Evolutionary conservation across 2,888 invertebrate genomes (phyloP), one percentile per base, ranked within the genome.

Genomic region (Lochmaea capreae): DNA sequence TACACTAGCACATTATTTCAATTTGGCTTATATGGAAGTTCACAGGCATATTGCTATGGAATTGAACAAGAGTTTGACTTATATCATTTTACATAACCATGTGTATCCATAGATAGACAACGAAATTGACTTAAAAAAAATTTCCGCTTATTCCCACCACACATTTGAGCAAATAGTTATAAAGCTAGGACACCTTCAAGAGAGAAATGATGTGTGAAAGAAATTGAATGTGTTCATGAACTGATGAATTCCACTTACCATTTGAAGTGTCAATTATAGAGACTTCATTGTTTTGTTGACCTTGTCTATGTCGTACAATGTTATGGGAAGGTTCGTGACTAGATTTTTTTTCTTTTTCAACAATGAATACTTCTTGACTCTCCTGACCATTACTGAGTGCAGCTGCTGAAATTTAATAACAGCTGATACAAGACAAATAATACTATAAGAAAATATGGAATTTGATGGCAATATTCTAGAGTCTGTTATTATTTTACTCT

Each of bases 401-500:
- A 59, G 33, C 59, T n/a, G 14, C 62, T 62, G 22, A 18, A 61
- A 61, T 61, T 61, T 61, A 61, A 61, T 18, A 61, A 61, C 18
- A 58, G 22, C 58, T 22, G 22, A 22, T 33, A 12, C 12, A 59
- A 33, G 12, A 59, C 12, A 62, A 42, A 9, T 62, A 39, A n/a
- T 62, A 12, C n/a, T 6, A 33, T 3, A n/a, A 26, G 3, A 62
- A 8, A 16, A 65, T 11, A 65, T 65, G 63, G 22, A 43, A 43
- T 65, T 65, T 10, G 14, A 46, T 46, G n/a, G 63, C 46, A 65
- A 65, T 65, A 43, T 43, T 26, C 62, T 39, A 62, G 39, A 62
- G 33, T 65, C 1, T 63, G 43, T 65, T 43, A 65, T 65, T 65
- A 65, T 65, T 65, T 65, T 22, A 65, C 42, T 43, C 22, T 46